Base-by-base conservation (phyloP, 2,888 invertebrate species). In the Lochmaea capreae region DNA sequence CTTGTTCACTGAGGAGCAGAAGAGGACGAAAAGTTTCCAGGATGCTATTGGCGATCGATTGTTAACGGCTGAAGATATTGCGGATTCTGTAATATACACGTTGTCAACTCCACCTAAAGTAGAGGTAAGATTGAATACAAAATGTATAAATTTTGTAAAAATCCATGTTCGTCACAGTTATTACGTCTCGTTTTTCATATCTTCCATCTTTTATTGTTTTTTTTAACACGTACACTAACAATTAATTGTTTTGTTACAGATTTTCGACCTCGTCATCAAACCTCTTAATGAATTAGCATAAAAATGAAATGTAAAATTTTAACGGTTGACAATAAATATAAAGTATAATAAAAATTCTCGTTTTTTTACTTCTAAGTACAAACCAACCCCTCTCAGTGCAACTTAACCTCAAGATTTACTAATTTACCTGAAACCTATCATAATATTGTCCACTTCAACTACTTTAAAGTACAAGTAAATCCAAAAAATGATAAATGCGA, bases 51-150 rank as follows among this genome's bases (percentile, higher is more conserved):
- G 54, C 3, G 54, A 54, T 10, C n/a, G 54, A 16, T 58, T 52
- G 33, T 39, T 61, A 39, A 61, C 26, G 1, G 33, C 61, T 3
- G 65, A 65, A n/a, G 59, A 71, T 49, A 16, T 58, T 3, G 71
- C 71, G 3, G 65, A 65, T 49, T 59, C 59, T 22, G 54, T 65
- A 14, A 49, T 65, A 58, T 71, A 58, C 46, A 65, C 22, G 12
- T 9, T 71, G 5, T 71, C 71, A 9, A 71, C 71, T 18, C 65
- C 71, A 9, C 71, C 71, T 42, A 54, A 71, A 26, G 46, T 46
- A 46, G 46, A 46, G 46, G 46, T 46, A 46, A 46, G 14, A 46
- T 43, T 43, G 10, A 42, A 42, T n/a, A n/a, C n/a, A n/a, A n/a
- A n/a, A n/a, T n/a, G n/a, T n/a, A n/a, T n/a, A n/a, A n/a, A n/a